Conservation (phyloP, 2,113 vertebrate species). For the Trogon surrucura region DNA sequence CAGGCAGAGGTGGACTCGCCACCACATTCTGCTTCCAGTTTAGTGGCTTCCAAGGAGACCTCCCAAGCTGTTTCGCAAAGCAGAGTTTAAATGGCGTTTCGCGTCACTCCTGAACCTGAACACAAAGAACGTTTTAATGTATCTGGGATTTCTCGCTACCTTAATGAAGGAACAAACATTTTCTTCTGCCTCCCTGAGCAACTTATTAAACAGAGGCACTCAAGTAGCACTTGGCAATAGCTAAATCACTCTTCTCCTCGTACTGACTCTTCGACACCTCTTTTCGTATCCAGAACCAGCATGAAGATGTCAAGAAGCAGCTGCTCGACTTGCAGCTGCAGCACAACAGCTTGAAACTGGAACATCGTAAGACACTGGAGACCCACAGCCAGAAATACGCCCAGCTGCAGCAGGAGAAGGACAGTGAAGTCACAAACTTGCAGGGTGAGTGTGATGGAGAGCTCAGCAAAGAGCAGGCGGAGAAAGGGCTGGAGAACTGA, state of each 20-base stretch:
- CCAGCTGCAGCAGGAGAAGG: constrained; percentile 70
- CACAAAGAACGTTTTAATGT: no score
- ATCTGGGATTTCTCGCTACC: neutral
- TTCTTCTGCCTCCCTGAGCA: neutral
- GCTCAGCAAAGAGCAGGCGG: neutral
- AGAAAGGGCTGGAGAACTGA: neutral
- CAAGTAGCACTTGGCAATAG: fast-evolving
- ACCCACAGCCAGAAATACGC: constrained; percentile 50
- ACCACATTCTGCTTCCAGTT: neutral
- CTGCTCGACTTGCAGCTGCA: constrained; percentile 73
- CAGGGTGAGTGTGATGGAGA: constrained; percentile 51
- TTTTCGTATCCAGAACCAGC: constrained; percentile 63
- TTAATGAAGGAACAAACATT: neutral
- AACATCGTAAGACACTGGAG: constrained; percentile 66
- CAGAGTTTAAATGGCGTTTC: neutral
- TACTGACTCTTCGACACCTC: neutral
- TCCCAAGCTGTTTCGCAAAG: neutral
- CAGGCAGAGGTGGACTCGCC: neutral
- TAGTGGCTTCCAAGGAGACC: neutral
- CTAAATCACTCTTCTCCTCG: neutral
- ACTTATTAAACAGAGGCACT: neutral
- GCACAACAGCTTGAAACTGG: constrained; percentile 71
- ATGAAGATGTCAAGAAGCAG: constrained; percentile 75
- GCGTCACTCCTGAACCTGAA: neutral
- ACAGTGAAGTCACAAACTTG: constrained; percentile 56